Evolutionary conservation across 2,888 invertebrate species (phyloP), one percentile per base, ranked within the genome.

Genomic region (Drosophila nigritarsus): DNA sequence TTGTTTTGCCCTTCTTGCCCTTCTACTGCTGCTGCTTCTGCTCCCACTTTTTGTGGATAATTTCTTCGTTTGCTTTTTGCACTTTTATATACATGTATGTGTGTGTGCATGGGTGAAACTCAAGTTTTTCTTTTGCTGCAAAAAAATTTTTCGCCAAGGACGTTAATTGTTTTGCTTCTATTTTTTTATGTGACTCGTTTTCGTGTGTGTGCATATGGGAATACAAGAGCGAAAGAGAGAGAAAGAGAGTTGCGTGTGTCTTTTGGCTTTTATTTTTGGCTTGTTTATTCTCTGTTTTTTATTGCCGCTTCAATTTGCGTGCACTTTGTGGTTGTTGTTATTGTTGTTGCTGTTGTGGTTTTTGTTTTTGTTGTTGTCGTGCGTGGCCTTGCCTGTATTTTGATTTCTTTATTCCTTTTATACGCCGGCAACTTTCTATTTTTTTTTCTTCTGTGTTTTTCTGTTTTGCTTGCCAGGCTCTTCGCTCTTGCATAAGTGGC

Each of bases 141-240:
- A 87, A 89, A 86, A 75, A 73, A 83, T 80, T 80, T 80, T 89
- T 83, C 88, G 83, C 90, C 87, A 87, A 87, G 87, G 87, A 90
- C 87, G 87, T 87, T 90, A 87, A 87, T 90, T 90, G 87, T 87
- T 87, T 87, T 89, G 90, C 90, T 87, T 90, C 91, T 87, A 87
- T 87, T 87, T 87, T 85, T 87, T 80, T 80, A 65, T 71, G 45
- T 55, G 61, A 63, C 65, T 81, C 72, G 67, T 53, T 61, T 67
- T 53, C 55, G 60, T 69, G 42, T 69, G 42, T 58, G 54, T 53
- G 61, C 36, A 40, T 40, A 59, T 62, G 55, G 34, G 36, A 36
- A 36, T 36, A 24, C 27, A 38, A 36, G 32, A 1, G 42, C 18
- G 51, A 18, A 15, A 18, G 50, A 18, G 53, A 27, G 48, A n/a